phyloP scores from a whole-genome alignment of 2,113 vertebrate genomes.

The Physeter macrocephalus region DNA sequence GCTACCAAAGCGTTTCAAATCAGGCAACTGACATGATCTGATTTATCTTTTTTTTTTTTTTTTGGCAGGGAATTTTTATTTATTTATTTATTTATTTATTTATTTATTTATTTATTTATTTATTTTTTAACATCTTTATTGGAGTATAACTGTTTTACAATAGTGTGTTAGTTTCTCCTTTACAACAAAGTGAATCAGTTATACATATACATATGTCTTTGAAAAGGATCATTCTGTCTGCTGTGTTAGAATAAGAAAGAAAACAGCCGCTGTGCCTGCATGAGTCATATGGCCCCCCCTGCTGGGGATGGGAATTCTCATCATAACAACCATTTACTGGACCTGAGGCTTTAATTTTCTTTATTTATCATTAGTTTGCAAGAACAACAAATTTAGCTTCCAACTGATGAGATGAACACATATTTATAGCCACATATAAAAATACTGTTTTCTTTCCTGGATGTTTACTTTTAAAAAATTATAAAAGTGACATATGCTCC shows the following conservation, averaged over 20 bases:
- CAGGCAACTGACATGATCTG: slow-evolving; percentile 37
- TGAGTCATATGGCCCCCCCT: slow-evolving; percentile 29
- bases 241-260: slow-evolving; percentile 38
- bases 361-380: slow-evolving; percentile 35
- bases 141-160: no score
- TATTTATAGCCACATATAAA: neutral
- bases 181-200: no score
- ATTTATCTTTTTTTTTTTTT: no score
- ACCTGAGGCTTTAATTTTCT: slow-evolving; percentile 25
- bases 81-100: no score
- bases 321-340: slow-evolving; percentile 36
- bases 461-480: neutral
- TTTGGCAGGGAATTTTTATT: no score
- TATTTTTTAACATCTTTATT: no score
- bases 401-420: slow-evolving; percentile 18
- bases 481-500: neutral
- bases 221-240: slow-evolving; percentile 40
- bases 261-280: slow-evolving; percentile 10
- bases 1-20: slow-evolving; percentile 33
- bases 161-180: no score
- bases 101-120: no score
- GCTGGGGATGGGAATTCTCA: slow-evolving; percentile 29
- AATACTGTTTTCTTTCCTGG: slow-evolving; percentile 30
- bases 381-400: slow-evolving; percentile 52
- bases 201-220: no score